These are phyloP conservation scores for Leptonema lineaticorne DNA, from an alignment of 1,140 invertebrate genomes.

Conservation along the genomic window DNA sequence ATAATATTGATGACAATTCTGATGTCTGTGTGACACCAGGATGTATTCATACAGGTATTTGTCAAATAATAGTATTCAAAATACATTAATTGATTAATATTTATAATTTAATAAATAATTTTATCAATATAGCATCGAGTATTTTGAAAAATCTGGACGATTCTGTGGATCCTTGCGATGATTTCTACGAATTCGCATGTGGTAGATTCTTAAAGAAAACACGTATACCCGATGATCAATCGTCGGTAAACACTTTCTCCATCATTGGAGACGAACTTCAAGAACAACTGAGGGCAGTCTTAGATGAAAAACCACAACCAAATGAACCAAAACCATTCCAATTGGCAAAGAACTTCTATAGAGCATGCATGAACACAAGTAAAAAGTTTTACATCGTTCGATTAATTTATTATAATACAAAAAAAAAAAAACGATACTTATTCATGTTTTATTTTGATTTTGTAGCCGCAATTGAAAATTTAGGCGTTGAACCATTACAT, in stretches of 20 bases:
- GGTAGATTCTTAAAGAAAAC: constrained; percentile 72
- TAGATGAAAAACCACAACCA: constrained; percentile 66
- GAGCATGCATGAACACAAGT: constrained; percentile 85
- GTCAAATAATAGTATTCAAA: not conserved
- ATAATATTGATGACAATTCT: constrained; percentile 34
- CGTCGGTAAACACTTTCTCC: constrained; percentile 77
- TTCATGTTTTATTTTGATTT: constrained; percentile 25
- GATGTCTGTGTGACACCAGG: constrained; percentile 63
- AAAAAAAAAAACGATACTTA: too few relatives aligned
- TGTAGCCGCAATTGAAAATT: constrained; percentile 43
- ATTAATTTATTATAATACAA: not conserved
- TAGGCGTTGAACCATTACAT: constrained; percentile 69
- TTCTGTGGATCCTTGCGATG: constrained; percentile 80
- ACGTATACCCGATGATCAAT: constrained; percentile 79
- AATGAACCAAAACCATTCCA: constrained; percentile 72
- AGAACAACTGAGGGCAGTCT: constrained; percentile 72
- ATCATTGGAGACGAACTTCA: constrained; percentile 77
- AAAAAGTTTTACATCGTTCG: constrained; percentile 47
- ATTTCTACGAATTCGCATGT: constrained; percentile 86
- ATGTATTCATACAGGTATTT: constrained; percentile 66
- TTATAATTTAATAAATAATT: not conserved
- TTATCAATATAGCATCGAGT: constrained; percentile 59
- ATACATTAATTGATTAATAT: not conserved
- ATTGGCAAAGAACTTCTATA: constrained; percentile 76
- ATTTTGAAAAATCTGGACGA: constrained; percentile 73